phyloP scores from a whole-genome alignment of 2,888 invertebrate genomes.

The Eupeodes latifasciatus region DNA sequence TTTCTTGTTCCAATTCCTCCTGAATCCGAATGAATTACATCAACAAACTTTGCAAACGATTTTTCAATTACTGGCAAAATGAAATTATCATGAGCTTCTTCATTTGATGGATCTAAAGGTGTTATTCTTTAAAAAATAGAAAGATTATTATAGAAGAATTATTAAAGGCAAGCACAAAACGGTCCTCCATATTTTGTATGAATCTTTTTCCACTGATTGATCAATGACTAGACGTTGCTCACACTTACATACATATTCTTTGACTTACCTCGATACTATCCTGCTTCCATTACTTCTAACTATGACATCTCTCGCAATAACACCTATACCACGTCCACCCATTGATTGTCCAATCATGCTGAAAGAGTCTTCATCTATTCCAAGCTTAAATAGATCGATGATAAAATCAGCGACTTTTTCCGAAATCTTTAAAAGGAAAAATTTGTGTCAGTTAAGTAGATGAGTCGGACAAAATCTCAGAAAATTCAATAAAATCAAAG shows the following conservation, averaged over 20 bases:
- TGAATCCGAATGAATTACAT: conserved; percentile 89
- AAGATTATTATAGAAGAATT: no score
- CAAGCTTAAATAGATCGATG: conserved; percentile 80
- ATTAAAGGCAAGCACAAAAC: no score
- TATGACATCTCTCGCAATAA: conserved; percentile 79
- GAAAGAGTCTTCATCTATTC: conserved; percentile 80
- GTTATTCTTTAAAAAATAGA: conserved; percentile 84
- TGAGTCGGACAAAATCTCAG: no score
- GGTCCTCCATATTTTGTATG: no score
- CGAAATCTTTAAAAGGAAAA: conserved; percentile 76
- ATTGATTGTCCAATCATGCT: conserved; percentile 83
- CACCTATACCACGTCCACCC: conserved; percentile 82
- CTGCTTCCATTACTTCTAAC: conserved; percentile 4
- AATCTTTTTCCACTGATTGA: no score
- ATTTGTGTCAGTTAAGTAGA: background rate
- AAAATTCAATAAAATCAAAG: no score
- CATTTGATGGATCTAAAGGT: conserved; percentile 87
- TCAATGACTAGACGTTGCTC: no score
- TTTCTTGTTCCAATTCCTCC: conserved; percentile 83
- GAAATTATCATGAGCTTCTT: conserved; percentile 84
- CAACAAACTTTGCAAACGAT: conserved; percentile 86
- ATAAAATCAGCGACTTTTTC: conserved; percentile 79
- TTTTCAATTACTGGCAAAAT: conserved; percentile 84
- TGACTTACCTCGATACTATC: background rate
- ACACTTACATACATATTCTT: background rate